Percentiles rank a stretch among this genome's conserved stretches.
Conservation (phyloP, 2,113 vertebrate species). For the Zapus hudsonius region DNA sequence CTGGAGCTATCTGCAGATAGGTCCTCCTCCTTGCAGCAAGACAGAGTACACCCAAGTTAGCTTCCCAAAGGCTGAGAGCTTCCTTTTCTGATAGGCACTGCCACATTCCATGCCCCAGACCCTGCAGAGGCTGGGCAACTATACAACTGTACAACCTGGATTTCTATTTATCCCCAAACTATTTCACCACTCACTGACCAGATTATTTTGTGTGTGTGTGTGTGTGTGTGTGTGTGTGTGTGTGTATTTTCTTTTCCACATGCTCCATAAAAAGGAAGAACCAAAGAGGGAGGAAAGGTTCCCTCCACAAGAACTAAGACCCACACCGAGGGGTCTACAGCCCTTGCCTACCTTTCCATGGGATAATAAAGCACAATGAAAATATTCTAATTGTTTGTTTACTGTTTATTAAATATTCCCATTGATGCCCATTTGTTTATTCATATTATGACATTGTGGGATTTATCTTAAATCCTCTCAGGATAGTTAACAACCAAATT, state of each 20-base stretch:
- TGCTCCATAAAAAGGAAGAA: neutral
- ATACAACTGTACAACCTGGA: no score
- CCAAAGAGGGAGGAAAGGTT: rapidly evolving
- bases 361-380: neutral
- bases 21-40: neutral
- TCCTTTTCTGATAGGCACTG: rapidly evolving
- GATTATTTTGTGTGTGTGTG: neutral
- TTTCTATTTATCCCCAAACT: neutral
- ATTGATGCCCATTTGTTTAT: neutral
- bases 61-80: neutral
- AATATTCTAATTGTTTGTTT: neutral
- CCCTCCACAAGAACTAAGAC: neutral
- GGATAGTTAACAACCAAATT: neutral
- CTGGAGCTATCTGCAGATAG: neutral
- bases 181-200: neutral
- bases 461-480: conserved; percentile 35
- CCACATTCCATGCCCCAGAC: neutral
- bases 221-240: rapidly evolving
- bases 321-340: neutral
- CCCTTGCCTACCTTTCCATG: neutral
- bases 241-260: neutral
- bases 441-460: neutral
- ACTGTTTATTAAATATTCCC: neutral
- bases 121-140: neutral
- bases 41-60: neutral